Evolutionary conservation across 1,140 invertebrate species (phyloP), one percentile per base, ranked within the genome.

Genomic region (Rhizoglyphus robini): DNA sequence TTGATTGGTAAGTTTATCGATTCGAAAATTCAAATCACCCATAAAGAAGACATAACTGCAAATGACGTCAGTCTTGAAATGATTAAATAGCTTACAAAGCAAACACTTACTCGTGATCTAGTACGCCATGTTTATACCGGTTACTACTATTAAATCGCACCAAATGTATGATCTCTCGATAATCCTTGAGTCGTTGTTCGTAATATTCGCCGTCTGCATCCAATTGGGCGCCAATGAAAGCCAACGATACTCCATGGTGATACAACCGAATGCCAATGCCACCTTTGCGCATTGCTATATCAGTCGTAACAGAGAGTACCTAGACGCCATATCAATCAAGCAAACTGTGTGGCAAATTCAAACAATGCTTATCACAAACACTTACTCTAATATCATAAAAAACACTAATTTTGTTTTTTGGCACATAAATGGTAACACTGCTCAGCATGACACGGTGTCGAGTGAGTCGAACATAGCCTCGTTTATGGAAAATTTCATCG

Each of bases 11-110:
- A 60, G 15, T 3, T 15, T 8, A 60, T 60, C 15, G 1, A 60
- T 3, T 3, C 58, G 58, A 60, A 60, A 60, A 60, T 60, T 60
- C 3, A 60, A 32, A 23, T 60, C 58, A 20, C 58, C 58, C n/a
- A 60, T 1, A n/a, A 60, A 60, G 27, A 60, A 60, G 13, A 32
- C 27, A 3, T 23, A 29, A 34, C 58, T 60, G 36, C 2, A 60
- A 60, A 60, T 60, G 15, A 11, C 1, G 3, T 29, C 31, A 59
- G 13, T 8, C 4, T 27, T 5, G 47, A 49, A 5, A 49, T 20
- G 4, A 11, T 49, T 41, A n/a, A 8, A 41, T 41, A n/a, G 8
- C 23, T 46, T 1, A 18, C 27, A 58, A 54, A 8, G 51, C 15
- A 54, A 11, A 54, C 13, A 32, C 30, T 23, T 60, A 60, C 58